Evolutionary conservation across 2,797 vertebrate species (phyloP), one percentile per base, ranked within the genome.

Genomic region (Yasuhikotakia modesta): DNA sequence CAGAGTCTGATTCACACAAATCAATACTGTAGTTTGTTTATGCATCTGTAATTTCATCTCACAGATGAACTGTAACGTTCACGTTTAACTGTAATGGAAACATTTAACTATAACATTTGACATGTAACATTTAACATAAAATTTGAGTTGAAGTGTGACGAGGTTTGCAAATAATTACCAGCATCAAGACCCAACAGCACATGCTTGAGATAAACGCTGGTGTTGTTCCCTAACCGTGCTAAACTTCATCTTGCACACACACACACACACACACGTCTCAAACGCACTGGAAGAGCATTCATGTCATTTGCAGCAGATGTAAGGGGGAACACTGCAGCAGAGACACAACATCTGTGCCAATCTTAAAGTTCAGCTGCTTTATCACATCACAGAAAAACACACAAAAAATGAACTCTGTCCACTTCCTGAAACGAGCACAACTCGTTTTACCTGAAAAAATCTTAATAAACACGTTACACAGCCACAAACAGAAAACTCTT

Each of bases 201-300:
- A 14, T 69, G 17, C 67, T 69, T 32, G 27, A 52, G 67, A 19
- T 24, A 35, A 69, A 69, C 52, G n/a, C 48, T 48, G 2, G 17
- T 50, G 14, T 48, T 48, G 46, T 50, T 48, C 39, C 39, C 10
- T 55, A 66, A 32, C 61, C 24, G 61, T 55, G 10, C 48, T 64
- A 52, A 73, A 43, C 27, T 63, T 52, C 50, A 74, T 53, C 30
- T 30, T 66, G n/a, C n/a, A n/a, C n/a, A n/a, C n/a, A n/a, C n/a
- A 43, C 72, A 64, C 22, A 72, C 58, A 19, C 43, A 63, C 45
- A n/a, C 48, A 17, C 32, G 48, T 32, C 48, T 61, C 22, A 72
- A 16, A 12, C n/a, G 58, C 55, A 12, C 45, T 39, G 63, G 32
- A 16, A 55, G 45, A 75, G 66, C 63, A 46, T 19, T 27, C 55